A percentile compares a stretch with the other conserved stretches of the same genome.
These are phyloP conservation scores for Astropecten irregularis DNA, from an alignment of 53 echinoderm and acorn worm genomes.

Conservation along the genomic window DNA sequence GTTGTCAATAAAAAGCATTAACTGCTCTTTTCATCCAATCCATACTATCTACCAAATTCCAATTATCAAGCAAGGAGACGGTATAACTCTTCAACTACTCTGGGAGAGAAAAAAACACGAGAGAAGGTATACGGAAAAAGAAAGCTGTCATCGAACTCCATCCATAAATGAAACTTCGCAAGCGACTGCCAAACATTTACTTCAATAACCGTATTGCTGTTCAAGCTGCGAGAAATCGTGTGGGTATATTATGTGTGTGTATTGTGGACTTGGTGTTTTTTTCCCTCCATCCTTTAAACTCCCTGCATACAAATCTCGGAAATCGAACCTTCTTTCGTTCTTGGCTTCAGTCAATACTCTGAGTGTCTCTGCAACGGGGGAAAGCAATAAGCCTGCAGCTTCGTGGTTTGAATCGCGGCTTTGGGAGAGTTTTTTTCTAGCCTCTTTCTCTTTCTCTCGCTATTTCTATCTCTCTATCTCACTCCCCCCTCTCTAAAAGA, in stretches of 20 bases:
- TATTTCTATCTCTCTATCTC: neutral
- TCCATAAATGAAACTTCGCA: conserved; percentile 36
- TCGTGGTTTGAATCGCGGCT: neutral
- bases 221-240: conserved; percentile 5
- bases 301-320: too few species aligned
- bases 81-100: conserved; percentile 10
- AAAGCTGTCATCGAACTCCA: conserved; percentile 40
- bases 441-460: neutral
- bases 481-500: neutral
- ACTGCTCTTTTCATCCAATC: neutral
- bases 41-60: neutral
- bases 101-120: too few species aligned
- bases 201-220: conserved; percentile 1
- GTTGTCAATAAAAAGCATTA: neutral
- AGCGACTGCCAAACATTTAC: conserved; percentile 16
- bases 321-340: conserved; percentile 30
- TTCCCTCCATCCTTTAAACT: too few species aligned
- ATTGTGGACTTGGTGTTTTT: too few species aligned
- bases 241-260: too few species aligned
- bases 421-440: neutral
- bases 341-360: conserved; percentile 32
- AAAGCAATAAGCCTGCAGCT: conserved; percentile 3
- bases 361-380: conserved; percentile 23
- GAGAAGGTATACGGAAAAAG: too few species aligned
- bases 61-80: conserved; percentile 25